These are phyloP conservation scores for Trissolcus japonicus DNA, from an alignment of 2,888 invertebrate genomes.

Conservation along the genomic window DNA sequence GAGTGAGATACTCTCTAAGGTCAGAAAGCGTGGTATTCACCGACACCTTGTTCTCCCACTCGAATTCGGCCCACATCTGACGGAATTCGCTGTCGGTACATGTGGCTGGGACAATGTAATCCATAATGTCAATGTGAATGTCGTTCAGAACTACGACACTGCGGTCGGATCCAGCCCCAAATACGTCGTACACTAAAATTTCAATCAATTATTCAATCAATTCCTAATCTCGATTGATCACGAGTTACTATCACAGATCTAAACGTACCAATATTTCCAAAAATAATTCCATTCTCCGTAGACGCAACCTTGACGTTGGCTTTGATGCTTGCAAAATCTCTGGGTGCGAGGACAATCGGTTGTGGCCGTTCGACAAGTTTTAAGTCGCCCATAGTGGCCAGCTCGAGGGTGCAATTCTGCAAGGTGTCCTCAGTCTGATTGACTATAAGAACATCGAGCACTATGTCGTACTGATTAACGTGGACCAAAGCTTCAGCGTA, in stretches of 20 bases:
- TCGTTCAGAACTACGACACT: conserved; percentile 99
- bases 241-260: too few species aligned
- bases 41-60: conserved; percentile 99
- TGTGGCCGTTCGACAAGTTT: conserved; percentile 98
- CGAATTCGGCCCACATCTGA: conserved; percentile 99
- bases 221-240: too few species aligned
- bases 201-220: conserved; percentile 18
- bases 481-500: conserved; percentile 99
- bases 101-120: conserved; percentile 96
- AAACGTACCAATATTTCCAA: conserved; percentile 93
- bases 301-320: conserved; percentile 99
- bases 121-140: conserved; percentile 99
- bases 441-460: conserved; percentile 97
- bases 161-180: conserved; percentile 92
- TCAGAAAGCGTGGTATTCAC: conserved; percentile 96
- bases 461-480: conserved; percentile 99
- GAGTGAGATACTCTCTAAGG: conserved; percentile 93
- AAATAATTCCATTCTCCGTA: conserved; percentile 99
- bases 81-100: conserved; percentile 98
- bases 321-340: conserved; percentile 98
- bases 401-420: conserved; percentile 97
- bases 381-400: conserved; percentile 98
- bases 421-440: conserved; percentile 99
- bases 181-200: conserved; percentile 92
- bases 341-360: conserved; percentile 95